Conservation (phyloP, 2,113 vertebrate species). For the Ginglymostoma cirratum region DNA sequence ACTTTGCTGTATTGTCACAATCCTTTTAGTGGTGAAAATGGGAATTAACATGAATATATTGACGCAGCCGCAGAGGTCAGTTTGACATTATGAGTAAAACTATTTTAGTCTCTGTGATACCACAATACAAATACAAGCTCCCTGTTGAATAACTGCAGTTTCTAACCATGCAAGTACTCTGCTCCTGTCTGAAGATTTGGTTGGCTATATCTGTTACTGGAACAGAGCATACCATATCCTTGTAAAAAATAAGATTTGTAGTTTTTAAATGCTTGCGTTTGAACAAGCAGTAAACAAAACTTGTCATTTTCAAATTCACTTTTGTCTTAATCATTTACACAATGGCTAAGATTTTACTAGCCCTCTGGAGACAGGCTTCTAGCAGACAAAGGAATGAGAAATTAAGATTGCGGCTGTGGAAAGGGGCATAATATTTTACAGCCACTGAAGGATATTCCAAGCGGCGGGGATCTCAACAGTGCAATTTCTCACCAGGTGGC, state of each 20-base stretch:
- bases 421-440: not conserved
- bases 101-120: not conserved
- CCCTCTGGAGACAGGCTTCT: not conserved
- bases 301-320: not conserved
- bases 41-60: not conserved
- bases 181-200: not conserved
- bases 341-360: not conserved
- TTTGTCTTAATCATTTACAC: not conserved
- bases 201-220: not conserved
- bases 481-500: not conserved
- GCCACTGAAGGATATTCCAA: not conserved
- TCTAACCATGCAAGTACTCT: not conserved
- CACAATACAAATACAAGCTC: not conserved
- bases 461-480: not conserved
- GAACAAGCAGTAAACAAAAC: not conserved
- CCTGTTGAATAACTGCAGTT: not conserved
- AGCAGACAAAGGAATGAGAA: not conserved
- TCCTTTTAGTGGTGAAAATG: not conserved
- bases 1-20: not conserved
- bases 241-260: not conserved
- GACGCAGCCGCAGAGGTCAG: not conserved
- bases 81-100: not conserved
- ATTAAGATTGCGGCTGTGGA: not conserved
- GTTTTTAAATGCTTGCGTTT: not conserved
- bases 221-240: not conserved